Percentiles rank a stretch among this genome's conserved stretches.
Conservation (phyloP, 2,113 vertebrate species). For the Aegotheles bennettii region DNA sequence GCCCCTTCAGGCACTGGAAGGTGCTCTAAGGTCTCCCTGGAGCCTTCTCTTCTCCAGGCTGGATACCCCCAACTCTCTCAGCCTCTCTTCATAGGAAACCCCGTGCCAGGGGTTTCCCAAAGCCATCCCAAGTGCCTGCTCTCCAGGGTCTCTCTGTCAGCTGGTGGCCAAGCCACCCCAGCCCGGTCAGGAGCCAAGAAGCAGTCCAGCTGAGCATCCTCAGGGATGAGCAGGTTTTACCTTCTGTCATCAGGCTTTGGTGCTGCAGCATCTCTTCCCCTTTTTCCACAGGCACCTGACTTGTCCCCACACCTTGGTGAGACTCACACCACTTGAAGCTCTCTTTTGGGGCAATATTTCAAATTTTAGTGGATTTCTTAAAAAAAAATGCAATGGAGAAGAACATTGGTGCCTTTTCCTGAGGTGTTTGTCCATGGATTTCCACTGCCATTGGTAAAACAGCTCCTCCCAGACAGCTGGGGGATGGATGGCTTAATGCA, state of each 20-base stretch:
- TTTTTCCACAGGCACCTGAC: not conserved
- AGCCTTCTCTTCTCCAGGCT: too few relatives aligned
- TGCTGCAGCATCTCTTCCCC: not conserved
- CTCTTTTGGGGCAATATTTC: not conserved
- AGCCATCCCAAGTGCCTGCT: not conserved
- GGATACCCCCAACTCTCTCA: too few relatives aligned
- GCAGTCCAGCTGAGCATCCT: not conserved
- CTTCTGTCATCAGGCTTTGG: rapidly evolving
- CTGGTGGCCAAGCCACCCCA: not conserved
- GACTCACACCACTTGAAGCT: rapidly evolving
- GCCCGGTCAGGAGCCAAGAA: rapidly evolving
- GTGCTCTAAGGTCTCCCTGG: too few relatives aligned
- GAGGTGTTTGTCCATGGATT: not conserved
- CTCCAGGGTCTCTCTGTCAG: not conserved
- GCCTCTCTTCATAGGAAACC: too few relatives aligned
- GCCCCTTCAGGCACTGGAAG: too few relatives aligned
- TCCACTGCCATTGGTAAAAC: not conserved
- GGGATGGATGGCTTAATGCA: not conserved
- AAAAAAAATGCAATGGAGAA: not conserved
- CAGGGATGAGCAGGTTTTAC: not conserved
- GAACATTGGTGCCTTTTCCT: not conserved
- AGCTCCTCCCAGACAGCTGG: not conserved
- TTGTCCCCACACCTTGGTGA: not conserved
- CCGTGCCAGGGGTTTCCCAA: not conserved
- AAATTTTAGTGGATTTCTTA: not conserved